Base-by-base conservation (phyloP, 2,888 invertebrate genomes). In the Formica aserva region DNA sequence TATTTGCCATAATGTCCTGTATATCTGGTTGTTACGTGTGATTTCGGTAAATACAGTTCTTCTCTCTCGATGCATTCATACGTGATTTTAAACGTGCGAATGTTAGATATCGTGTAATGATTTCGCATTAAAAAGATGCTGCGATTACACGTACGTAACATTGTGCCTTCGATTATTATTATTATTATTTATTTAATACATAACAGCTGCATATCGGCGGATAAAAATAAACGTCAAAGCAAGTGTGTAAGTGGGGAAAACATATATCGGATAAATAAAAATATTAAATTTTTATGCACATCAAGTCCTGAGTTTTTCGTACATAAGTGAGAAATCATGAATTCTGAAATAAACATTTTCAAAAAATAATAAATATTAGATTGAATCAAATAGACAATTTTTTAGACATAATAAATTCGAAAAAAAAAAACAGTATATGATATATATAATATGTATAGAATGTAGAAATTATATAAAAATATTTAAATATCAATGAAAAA, bases 1-100 rank as follows among this genome's bases (percentile, higher is more conserved):
- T 41, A 71, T 35, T 67, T 38, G 38, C 26, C 38, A 55, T 9
- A 13, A 9, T 52, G 1, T 67, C n/a, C 5, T 76, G 48, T n/a
- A 8, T n/a, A 26, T 67, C 29, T 41, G 22, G n/a, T n/a, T 55
- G 15, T 69, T 78, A 45, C 69, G 57, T 69, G 78, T 45, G 32
- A 71, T 52, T 52, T 69, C 11, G 32, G n/a, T 35, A 69, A 69
- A 35, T 18, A 35, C 29, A 29, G 1, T 38, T 38, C 8, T 66
- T 18, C 8, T 66, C n/a, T 18, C 11, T 22, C 8, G 18, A 22
- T 11, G n/a, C 26, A 15, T 11, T 57, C 15, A 32, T 69, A 60
- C 78, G 57, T 71, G 78, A 78, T 80, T 71, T 80, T 62, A 35
- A 11, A 38, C n/a, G 13, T 0, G 26, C 29, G 9, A 52, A 32